Evolutionary conservation across 2,797 vertebrate genomes (phyloP), one percentile per base, ranked within the genome.

Genomic region (Heteromormyrus szaboi): DNA sequence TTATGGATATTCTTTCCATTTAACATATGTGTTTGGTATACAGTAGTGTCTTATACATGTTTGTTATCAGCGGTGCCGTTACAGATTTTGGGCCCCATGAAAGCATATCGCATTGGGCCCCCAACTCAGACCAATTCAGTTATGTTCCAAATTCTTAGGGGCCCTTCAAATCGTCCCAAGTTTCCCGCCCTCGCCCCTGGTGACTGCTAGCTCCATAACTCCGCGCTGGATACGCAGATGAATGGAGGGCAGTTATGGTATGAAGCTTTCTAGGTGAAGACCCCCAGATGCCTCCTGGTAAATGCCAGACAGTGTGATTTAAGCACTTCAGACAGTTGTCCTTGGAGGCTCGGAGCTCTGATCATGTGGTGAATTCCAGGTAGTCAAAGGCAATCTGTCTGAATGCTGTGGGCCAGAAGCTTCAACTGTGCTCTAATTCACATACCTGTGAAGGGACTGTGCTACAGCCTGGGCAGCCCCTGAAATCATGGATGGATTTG

Each of bases 351-450:
- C 8, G 6, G 50, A 41, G 84, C 48, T 19, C 48, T 86, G 50
- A 86, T 86, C 84, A 54, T 86, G 84, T 86, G 84, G 6, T 53
- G 84, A 86, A 54, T 86, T 86, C 84, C 84, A 86, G 84, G 22
- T 86, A 33, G 50, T 86, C 50, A 37, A 48, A 54, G 84, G 22
- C 25, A 53, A 25, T 86, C 84, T 33, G 48, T 53, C 8, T 25
- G 22, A 51, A 51, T 50, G 11, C 12, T 2, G 44, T 17, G 11
- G 6, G n/a, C 48, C 12, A 12, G 50, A 12, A 86, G 29, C 8
- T 86, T 25, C 84, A 12, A 25, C 48, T 25, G 83, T 51, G 44
- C 48, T 53, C 44, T 25, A 29, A 85, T 48, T 25, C 81, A 25
- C 81, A 85, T 25, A 50, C 48, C 83, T 48, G 83, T 41, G 19